Evolutionary conservation across 2,113 vertebrate genomes (phyloP).

Genomic region (Emydocephalus ijimae): DNA sequence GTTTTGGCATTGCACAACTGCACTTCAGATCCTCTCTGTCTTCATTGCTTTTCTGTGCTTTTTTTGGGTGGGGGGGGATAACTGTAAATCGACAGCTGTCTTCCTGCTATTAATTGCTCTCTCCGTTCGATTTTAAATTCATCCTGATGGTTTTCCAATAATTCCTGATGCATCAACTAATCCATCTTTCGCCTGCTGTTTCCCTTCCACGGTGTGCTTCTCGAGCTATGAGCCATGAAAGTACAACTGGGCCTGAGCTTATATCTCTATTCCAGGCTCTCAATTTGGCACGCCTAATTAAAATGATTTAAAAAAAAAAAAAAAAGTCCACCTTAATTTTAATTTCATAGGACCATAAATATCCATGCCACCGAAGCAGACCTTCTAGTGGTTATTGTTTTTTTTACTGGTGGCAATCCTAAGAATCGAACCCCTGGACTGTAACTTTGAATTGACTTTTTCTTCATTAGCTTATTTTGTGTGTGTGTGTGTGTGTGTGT

Average conservation of each 20-base stretch:
- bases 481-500: neutral
- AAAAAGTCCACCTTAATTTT: neutral
- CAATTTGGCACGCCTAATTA: neutral
- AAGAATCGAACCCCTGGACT: neutral
- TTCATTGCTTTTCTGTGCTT: accelerated
- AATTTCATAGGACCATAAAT: neutral
- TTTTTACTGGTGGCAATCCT: neutral
- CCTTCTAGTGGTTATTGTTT: neutral
- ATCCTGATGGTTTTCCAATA: neutral
- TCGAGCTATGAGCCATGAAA: neutral
- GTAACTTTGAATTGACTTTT: neutral
- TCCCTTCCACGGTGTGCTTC: neutral
- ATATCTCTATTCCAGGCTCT: neutral
- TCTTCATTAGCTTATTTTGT: neutral
- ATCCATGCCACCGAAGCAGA: neutral
- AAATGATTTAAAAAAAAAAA: neutral
- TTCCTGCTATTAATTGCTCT: neutral
- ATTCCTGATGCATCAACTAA: neutral
- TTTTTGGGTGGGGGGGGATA: neutral
- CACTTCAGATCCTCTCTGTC: neutral
- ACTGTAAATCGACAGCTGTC: neutral
- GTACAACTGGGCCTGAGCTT: neutral
- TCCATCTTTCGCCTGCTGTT: neutral
- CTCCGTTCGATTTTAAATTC: neutral
- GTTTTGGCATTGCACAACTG: neutral